A percentile compares a stretch with the other conserved stretches of the same genome.
Conservation (phyloP, 2,113 vertebrate species). For the Misgurnus mizolepis region DNA sequence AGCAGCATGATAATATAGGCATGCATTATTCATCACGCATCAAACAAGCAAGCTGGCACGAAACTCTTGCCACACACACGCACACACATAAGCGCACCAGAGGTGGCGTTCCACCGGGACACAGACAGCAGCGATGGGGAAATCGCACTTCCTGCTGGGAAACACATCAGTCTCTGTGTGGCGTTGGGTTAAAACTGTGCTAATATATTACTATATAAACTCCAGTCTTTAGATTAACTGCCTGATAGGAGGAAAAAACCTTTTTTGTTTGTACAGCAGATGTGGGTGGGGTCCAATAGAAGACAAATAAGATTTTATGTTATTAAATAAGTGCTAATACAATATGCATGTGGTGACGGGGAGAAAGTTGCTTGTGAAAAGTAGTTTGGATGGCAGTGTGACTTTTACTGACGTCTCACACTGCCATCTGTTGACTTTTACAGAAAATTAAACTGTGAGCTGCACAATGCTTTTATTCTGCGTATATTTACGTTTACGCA, state of each 20-base stretch:
- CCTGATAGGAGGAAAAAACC: conserved; percentile 42
- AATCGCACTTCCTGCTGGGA: conserved; percentile 37
- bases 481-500: too few relatives aligned
- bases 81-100: conserved; percentile 37
- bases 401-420: conserved; percentile 56
- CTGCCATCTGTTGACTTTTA: conserved; percentile 72
- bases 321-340: conserved; percentile 54
- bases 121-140: conserved; percentile 45
- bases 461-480: too few relatives aligned
- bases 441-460: conserved; percentile 56
- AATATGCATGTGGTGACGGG: conserved; percentile 53
- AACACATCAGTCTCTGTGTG: conserved; percentile 38
- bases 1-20: conserved; percentile 53
- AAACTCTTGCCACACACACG: conserved; percentile 52
- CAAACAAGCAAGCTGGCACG: conserved; percentile 45
- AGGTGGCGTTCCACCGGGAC: not conserved
- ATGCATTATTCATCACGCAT: conserved; percentile 69
- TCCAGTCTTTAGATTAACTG: conserved; percentile 60
- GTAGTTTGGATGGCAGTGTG: conserved; percentile 57
- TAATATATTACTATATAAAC: conserved; percentile 32
- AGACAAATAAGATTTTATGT: conserved; percentile 60
- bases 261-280: conserved; percentile 47
- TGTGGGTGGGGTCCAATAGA: not conserved
- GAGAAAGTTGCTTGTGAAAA: conserved; percentile 57
- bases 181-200: not conserved